A percentile compares a stretch with the other conserved stretches of the same genome.
Conservation (phyloP, 1,140 invertebrate species). For the Drosophila novamexicana region DNA sequence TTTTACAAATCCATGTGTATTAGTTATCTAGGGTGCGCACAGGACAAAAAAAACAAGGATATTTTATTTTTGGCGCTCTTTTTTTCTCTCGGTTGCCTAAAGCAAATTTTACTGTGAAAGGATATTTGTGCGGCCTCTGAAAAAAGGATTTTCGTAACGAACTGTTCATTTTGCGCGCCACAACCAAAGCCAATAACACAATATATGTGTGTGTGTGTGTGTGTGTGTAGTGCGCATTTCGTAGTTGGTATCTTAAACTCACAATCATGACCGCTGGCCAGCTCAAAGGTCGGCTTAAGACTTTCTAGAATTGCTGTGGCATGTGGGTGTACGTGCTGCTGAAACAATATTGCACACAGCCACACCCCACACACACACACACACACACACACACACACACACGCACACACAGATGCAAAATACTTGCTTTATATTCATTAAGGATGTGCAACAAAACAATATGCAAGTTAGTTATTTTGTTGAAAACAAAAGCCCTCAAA, state of each 20-base stretch:
- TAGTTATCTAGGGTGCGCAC: constrained; percentile 37
- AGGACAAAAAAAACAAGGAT: constrained; percentile 19
- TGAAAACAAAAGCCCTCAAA: constrained; percentile 40
- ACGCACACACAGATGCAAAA: constrained; percentile 19
- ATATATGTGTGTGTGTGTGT: constrained; percentile 31
- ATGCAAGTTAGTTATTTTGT: constrained; percentile 66
- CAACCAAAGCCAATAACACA: constrained; percentile 61
- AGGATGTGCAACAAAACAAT: constrained; percentile 60
- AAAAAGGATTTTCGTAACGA: constrained; percentile 62
- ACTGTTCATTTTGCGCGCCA: constrained; percentile 70
- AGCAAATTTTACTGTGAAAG: constrained; percentile 69
- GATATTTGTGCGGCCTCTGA: constrained; percentile 51
- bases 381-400: constrained; percentile 27
- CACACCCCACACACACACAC: constrained; percentile 36
- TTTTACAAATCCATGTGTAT: constrained; percentile 26
- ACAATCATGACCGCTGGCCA: constrained; percentile 52
- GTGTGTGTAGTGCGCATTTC: constrained; percentile 61
- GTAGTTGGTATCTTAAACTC: constrained; percentile 69
- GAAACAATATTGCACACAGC: constrained; percentile 66
- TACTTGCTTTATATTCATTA: constrained; percentile 71
- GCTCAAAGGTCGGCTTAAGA: constrained; percentile 64
- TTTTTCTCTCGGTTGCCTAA: constrained; percentile 36
- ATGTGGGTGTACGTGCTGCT: constrained; percentile 56
- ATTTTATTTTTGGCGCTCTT: constrained; percentile 74
- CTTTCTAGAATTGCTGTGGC: constrained; percentile 63